Evolutionary conservation across 2,888 invertebrate species (phyloP).

Genomic region (Eurois occulta): DNA sequence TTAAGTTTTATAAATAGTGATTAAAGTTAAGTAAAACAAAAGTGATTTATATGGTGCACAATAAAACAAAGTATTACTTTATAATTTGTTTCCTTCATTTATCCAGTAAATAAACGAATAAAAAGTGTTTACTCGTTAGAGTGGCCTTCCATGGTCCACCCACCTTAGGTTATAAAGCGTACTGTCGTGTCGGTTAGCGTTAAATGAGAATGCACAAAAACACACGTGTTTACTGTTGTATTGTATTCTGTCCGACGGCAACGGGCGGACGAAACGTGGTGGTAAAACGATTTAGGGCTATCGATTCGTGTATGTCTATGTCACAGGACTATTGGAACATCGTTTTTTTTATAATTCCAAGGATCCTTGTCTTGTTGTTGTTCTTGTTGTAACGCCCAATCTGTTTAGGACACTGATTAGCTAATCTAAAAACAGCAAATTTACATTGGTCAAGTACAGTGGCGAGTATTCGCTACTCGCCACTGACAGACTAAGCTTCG

Average conservation of each 20-base stretch:
- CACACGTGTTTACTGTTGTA: constrained; percentile 33
- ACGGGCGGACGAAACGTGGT: constrained; percentile 8
- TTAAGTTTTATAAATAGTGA: too few species aligned
- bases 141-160: too few species aligned
- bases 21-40: too few species aligned
- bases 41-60: too few species aligned
- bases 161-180: constrained; percentile 84
- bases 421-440: too few species aligned
- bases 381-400: not conserved
- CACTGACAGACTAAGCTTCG: too few species aligned
- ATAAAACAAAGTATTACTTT: too few species aligned
- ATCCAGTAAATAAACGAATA: too few species aligned
- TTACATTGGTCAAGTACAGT: too few species aligned
- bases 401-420: not conserved
- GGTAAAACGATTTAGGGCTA: constrained; percentile 31
- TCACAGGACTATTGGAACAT: not conserved
- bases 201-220: constrained; percentile 72
- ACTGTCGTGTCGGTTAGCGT: constrained; percentile 76
- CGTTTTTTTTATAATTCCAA: not conserved
- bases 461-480: too few species aligned
- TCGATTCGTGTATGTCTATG: not conserved
- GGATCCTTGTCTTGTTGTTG: not conserved
- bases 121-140: too few species aligned
- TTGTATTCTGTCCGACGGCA: constrained; percentile 9
- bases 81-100: too few species aligned